These are phyloP conservation scores for Coenonympha arcania DNA, from an alignment of 2,888 invertebrate species.

Conservation along the genomic window DNA sequence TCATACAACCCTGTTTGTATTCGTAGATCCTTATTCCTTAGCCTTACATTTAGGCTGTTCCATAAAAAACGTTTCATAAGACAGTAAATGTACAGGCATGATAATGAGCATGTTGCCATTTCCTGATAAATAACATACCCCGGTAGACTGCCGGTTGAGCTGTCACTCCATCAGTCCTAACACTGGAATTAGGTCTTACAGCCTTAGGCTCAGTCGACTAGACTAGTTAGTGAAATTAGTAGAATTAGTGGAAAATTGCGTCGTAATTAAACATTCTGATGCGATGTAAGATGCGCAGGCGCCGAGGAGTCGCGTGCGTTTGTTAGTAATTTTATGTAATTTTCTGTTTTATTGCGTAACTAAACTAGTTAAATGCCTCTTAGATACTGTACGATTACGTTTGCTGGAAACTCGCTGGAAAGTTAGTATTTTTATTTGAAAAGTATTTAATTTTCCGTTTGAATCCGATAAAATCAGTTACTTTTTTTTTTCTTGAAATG, in stretches of 20 bases:
- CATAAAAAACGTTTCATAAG: no score
- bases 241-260: conserved; percentile 45
- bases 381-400: no score
- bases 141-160: not conserved
- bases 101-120: no score
- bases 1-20: no score
- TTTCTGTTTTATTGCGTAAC: conserved; percentile 22
- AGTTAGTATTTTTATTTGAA: no score
- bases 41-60: no score
- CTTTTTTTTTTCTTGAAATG: no score
- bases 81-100: no score
- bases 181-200: conserved; percentile 37
- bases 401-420: no score
- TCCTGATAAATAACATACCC: not conserved
- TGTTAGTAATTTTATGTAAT: conserved; percentile 23
- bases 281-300: conserved; percentile 27
- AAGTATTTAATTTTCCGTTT: no score
- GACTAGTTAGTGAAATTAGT: conserved; percentile 23
- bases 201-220: conserved; percentile 31
- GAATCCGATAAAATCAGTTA: no score
- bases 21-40: no score
- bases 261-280: conserved; percentile 52
- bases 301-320: conserved; percentile 32
- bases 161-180: conserved; percentile 35
- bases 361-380: conserved; percentile 19